Conservation (phyloP, 2,888 invertebrate species). For the Anthophora plumipes region DNA sequence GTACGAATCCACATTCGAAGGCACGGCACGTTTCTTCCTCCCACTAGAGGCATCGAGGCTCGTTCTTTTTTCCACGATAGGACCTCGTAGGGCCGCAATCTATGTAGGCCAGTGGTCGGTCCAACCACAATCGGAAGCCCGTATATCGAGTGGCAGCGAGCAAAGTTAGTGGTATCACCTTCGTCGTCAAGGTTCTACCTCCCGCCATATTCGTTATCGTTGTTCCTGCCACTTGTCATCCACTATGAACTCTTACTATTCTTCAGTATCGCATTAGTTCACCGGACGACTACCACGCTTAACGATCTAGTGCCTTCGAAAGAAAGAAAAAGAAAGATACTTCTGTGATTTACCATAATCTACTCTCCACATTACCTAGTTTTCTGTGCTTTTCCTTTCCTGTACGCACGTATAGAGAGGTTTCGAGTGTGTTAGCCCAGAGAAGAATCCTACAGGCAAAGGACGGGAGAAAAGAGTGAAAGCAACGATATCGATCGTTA, state of each 20-base stretch:
- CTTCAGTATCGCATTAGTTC: constrained; percentile 57
- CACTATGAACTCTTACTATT: constrained; percentile 34
- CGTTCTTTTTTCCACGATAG: constrained; percentile 34
- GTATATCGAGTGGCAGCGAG: constrained; percentile 74
- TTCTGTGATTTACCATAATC: not conserved
- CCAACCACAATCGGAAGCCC: constrained; percentile 79
- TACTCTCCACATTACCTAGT: not conserved
- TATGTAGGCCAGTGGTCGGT: constrained; percentile 76
- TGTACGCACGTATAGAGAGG: not conserved
- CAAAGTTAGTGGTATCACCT: constrained; percentile 75
- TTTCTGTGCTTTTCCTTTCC: not conserved
- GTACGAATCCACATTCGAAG: not conserved
- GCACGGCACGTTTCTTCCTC: constrained; percentile 23
- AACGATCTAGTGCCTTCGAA: not conserved
- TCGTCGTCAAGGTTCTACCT: constrained; percentile 78
- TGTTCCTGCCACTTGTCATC: constrained; percentile 49
- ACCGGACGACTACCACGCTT: constrained; percentile 20
- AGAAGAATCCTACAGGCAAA: not conserved
- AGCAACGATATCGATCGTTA: constrained; percentile 78
- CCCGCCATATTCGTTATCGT: constrained; percentile 69
- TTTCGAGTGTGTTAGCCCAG: not conserved
- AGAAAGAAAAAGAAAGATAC: not conserved
- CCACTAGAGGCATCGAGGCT: not conserved
- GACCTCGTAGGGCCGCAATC: constrained; percentile 73
- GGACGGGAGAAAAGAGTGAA: constrained; percentile 38